Base-by-base conservation (phyloP, 2,113 vertebrate genomes). In the Serinus canaria region DNA sequence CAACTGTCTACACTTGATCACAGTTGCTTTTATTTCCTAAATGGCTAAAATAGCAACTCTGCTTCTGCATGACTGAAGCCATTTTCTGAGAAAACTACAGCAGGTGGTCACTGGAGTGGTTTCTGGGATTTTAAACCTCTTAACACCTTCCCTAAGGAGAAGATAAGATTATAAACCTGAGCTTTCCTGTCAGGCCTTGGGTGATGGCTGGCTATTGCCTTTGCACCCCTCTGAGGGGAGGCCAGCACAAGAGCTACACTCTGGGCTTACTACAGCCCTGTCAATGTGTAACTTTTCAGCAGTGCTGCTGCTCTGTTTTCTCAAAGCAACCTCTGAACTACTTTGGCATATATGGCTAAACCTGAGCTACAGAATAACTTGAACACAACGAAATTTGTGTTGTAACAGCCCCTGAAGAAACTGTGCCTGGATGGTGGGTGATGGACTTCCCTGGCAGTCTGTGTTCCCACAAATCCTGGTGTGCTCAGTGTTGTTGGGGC, bases 311-410 rank as follows among this genome's bases (percentile, higher is more conserved):
- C 37, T 78, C 35, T 91, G 66, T 90, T 91, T 92, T 90, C 67
- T 79, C 75, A 96, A 25, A 73, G 85, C 87, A 95, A 69, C 88
- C 90, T 94, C 90, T 96, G 96, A 79, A 80, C 94, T 90, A 62
- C 15, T 80, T 66, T 73, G 92, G 90, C 90, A n/a, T 64, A 3
- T 53, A 2, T 25, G 25, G 79, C 68, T 86, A 93, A 95, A 86
- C 66, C 79, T 46, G 79, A 83, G 90, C 37, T 88, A 93, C 88
- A 93, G 70, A 93, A 3, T 96, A 95, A 95, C 91, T 77, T 66
- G 6, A 43, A 11, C 35, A 17, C n/a, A 43, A 30, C 31, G 19
- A 5, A 62, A 70, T 21, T 13, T 0, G 3, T 58, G 80, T 64
- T 87, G 37, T 69, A 44, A 68, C 66, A 73, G 41, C 80, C 68